Conservation (phyloP, 2,888 invertebrate genomes). For the Caenorhabditis sp. region DNA sequence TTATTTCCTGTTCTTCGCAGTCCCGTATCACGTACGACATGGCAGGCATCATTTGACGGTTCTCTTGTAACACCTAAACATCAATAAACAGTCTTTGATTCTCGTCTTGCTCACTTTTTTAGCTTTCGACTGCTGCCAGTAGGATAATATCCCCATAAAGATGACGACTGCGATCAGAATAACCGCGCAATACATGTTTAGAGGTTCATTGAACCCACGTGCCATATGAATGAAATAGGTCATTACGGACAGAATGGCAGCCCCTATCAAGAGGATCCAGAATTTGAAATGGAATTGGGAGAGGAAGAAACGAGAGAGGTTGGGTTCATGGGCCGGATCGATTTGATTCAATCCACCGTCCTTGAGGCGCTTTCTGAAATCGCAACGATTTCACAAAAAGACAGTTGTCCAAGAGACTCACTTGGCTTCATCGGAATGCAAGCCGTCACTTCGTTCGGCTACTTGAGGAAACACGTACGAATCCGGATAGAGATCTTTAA, state of each 20-base stretch:
- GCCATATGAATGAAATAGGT: slow-evolving; percentile 77
- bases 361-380: slow-evolving; percentile 70
- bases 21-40: slow-evolving; percentile 84
- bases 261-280: slow-evolving; percentile 75
- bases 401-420: slow-evolving; percentile 13
- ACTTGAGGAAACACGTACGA: slow-evolving; percentile 71
- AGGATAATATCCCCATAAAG: slow-evolving; percentile 74
- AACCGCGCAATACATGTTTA: slow-evolving; percentile 76
- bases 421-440: slow-evolving; percentile 73
- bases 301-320: slow-evolving; percentile 67
- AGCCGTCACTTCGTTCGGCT: slow-evolving; percentile 75
- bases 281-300: slow-evolving; percentile 78
- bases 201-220: slow-evolving; percentile 74
- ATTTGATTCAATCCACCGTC: slow-evolving; percentile 76
- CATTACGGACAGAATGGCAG: slow-evolving; percentile 70
- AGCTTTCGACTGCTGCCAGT: slow-evolving; percentile 76
- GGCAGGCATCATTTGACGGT: slow-evolving; percentile 71
- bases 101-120: slow-evolving; percentile 68
- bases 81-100: no score
- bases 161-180: slow-evolving; percentile 74
- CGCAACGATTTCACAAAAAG: neutral
- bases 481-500: slow-evolving; percentile 74
- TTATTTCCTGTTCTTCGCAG: slow-evolving; percentile 87
- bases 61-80: slow-evolving; percentile 74
- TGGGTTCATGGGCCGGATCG: slow-evolving; percentile 65